These are phyloP conservation scores for Enteromius mattozi DNA, from an alignment of 2,797 vertebrate genomes.

Conservation along the genomic window DNA sequence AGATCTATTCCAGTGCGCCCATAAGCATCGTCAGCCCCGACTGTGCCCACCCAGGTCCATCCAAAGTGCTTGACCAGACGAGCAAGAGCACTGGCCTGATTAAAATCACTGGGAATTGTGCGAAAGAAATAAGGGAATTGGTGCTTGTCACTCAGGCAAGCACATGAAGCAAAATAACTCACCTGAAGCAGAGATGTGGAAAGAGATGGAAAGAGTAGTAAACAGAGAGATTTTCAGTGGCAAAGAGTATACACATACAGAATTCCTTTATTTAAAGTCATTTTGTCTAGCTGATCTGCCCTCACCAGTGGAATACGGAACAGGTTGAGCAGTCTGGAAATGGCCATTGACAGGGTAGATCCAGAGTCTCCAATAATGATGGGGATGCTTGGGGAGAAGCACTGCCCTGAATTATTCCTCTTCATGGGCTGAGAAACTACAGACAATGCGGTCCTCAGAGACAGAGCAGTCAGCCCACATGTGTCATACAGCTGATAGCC, in stretches of 20 bases:
- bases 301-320: conserved; percentile 70
- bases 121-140: conserved; percentile 68
- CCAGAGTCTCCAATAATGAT: conserved; percentile 70
- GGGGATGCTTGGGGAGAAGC: conserved; percentile 61
- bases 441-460: conserved; percentile 64
- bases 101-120: conserved; percentile 66
- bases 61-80: conserved; percentile 61
- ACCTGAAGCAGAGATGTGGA: conserved; percentile 55
- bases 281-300: conserved; percentile 1
- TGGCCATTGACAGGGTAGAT: conserved; percentile 69
- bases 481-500: conserved; percentile 71
- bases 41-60: conserved; percentile 69
- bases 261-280: background rate
- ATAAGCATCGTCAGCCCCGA: conserved; percentile 64
- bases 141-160: conserved; percentile 64
- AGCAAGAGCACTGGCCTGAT: conserved; percentile 65
- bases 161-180: conserved; percentile 69
- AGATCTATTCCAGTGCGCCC: conserved; percentile 64
- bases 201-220: background rate
- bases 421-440: conserved; percentile 61
- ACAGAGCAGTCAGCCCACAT: conserved; percentile 64
- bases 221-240: background rate
- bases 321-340: conserved; percentile 65
- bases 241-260: background rate
- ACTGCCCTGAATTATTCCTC: conserved; percentile 47